These are phyloP conservation scores for Tineola bisselliella DNA, from an alignment of 2,888 invertebrate species.

Conservation along the genomic window DNA sequence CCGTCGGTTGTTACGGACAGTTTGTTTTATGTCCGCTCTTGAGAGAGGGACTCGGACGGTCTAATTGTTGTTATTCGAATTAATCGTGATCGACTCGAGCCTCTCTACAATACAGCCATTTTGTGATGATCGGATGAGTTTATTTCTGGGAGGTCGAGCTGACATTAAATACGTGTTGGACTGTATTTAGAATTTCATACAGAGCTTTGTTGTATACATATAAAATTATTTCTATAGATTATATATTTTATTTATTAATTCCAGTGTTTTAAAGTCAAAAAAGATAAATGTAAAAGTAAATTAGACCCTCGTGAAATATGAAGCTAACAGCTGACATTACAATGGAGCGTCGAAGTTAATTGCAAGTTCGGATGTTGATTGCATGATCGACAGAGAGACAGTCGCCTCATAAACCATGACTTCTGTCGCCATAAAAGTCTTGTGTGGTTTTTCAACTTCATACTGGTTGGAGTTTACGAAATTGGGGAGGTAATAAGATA, in stretches of 20 bases:
- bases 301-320: not conserved
- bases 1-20: slow-evolving; percentile 28
- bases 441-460: slow-evolving; percentile 57
- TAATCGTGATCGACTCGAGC: slow-evolving; percentile 33
- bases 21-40: slow-evolving; percentile 50
- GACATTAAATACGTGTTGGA: not conserved
- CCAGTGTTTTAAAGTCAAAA: not conserved
- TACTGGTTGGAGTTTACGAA: slow-evolving; percentile 19
- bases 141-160: slow-evolving; percentile 23
- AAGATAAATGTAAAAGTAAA: not conserved
- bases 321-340: not conserved
- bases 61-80: slow-evolving; percentile 42
- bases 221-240: too few relatives aligned
- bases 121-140: slow-evolving; percentile 16
- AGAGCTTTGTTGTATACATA: not conserved
- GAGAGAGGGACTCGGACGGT: slow-evolving; percentile 25
- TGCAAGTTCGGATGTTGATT: slow-evolving; percentile 46
- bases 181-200: not conserved
- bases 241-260: too few relatives aligned
- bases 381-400: slow-evolving; percentile 38
- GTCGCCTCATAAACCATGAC: slow-evolving; percentile 44
- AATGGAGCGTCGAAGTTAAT: slow-evolving; percentile 32
- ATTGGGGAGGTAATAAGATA: not conserved
- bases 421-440: slow-evolving; percentile 54
- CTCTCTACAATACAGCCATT: slow-evolving; percentile 15